Evolutionary conservation across 2,888 invertebrate species (phyloP).

Genomic region (Galerucella pusilla): DNA sequence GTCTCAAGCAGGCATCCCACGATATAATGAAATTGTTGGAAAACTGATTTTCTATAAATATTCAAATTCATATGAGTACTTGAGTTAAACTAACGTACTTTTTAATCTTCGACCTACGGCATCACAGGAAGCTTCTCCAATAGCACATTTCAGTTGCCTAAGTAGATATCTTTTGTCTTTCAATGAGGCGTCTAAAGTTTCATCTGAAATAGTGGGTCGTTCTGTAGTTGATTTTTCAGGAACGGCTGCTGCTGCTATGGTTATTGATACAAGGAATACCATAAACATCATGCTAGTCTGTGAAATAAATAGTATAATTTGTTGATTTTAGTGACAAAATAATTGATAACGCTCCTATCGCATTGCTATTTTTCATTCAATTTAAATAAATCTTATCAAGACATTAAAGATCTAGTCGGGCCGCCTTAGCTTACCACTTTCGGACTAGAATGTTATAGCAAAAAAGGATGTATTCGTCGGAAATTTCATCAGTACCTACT

Average conservation of each 20-base stretch:
- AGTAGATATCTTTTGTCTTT: constrained; percentile 77
- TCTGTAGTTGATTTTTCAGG: constrained; percentile 37
- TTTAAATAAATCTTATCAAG: too few species aligned
- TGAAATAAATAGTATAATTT: neutral
- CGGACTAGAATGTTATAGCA: too few species aligned
- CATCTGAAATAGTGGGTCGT: constrained; percentile 71
- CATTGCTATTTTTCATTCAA: too few species aligned
- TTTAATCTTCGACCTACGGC: constrained; percentile 78
- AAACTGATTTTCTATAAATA: too few species aligned
- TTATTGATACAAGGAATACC: neutral
- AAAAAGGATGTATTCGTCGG: too few species aligned
- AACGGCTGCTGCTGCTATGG: neutral
- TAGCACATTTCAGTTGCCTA: constrained; percentile 78
- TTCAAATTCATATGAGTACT: neutral
- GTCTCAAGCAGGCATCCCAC: too few species aligned
- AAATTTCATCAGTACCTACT: too few species aligned
- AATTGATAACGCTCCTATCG: too few species aligned
- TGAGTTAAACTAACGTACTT: constrained; percentile 68
- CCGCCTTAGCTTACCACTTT: too few species aligned
- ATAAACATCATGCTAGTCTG: neutral
- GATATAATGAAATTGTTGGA: too few species aligned
- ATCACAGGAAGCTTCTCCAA: constrained; percentile 80
- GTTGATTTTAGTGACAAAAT: too few species aligned
- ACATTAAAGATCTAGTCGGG: too few species aligned
- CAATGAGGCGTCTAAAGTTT: constrained; percentile 74